phyloP scores from a whole-genome alignment of 1,140 invertebrate species.

The Battus philenor region DNA sequence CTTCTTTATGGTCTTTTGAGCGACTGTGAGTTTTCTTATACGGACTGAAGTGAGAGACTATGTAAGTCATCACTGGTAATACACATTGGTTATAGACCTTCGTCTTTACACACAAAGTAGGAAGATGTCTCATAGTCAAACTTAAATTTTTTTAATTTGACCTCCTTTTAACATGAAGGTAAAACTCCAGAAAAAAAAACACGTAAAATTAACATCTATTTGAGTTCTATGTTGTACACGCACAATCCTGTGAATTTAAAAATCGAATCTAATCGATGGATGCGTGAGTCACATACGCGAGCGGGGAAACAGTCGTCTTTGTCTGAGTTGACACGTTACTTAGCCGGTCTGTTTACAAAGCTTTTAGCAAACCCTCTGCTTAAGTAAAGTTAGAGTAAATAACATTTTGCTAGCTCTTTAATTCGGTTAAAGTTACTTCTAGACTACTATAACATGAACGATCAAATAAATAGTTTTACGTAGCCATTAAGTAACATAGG shows the following conservation, averaged over 20 bases:
- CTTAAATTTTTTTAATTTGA: too few species aligned
- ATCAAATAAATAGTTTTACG: neutral
- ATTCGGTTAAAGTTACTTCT: slow-evolving; percentile 10
- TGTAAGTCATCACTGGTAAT: too few species aligned
- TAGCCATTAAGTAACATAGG: neutral
- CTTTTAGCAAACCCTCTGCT: slow-evolving; percentile 57
- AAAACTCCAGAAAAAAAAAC: slow-evolving; percentile 6
- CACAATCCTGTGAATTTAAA: neutral
- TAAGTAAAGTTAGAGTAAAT: slow-evolving; percentile 45
- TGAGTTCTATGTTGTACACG: neutral
- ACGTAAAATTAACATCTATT: slow-evolving; percentile 7
- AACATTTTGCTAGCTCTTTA: slow-evolving; percentile 28
- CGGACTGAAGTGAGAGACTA: too few species aligned
- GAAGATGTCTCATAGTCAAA: too few species aligned
- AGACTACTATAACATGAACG: neutral
- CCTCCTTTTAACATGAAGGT: too few species aligned
- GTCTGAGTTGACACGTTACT: slow-evolving; percentile 55
- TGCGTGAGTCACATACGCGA: slow-evolving; percentile 31
- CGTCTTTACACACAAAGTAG: too few species aligned
- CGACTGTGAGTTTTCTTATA: too few species aligned
- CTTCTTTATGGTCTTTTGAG: too few species aligned
- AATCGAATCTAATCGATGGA: slow-evolving; percentile 25
- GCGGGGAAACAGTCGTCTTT: slow-evolving; percentile 42
- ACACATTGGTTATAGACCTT: too few species aligned
- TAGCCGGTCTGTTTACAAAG: slow-evolving; percentile 54